These are phyloP conservation scores for Tachystola acroxantha DNA, from an alignment of 2,888 invertebrate species.

Conservation along the genomic window DNA sequence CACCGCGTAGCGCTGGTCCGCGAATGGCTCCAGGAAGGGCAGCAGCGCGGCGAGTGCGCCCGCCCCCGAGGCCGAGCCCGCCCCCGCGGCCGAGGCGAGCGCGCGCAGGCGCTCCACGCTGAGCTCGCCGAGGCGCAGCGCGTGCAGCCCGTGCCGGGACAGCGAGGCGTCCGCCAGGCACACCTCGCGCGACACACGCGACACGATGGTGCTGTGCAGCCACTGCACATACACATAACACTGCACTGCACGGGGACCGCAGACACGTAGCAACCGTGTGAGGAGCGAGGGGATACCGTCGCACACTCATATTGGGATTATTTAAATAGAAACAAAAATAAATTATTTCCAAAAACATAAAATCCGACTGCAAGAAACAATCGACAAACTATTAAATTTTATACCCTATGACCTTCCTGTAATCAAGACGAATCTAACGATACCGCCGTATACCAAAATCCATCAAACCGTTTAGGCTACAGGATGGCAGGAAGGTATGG, in stretches of 20 bases:
- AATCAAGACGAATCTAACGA: no score
- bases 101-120: slow-evolving; percentile 86
- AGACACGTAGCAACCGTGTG: not conserved
- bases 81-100: slow-evolving; percentile 12
- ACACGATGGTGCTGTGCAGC: slow-evolving; percentile 90
- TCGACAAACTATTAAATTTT: no score
- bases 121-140: slow-evolving; percentile 96
- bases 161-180: slow-evolving; percentile 84
- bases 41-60: slow-evolving; percentile 80
- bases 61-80: slow-evolving; percentile 14
- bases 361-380: no score
- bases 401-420: no score
- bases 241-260: not conserved
- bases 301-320: no score
- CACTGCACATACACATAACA: slow-evolving; percentile 79
- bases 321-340: no score
- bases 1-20: slow-evolving; percentile 92
- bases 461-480: no score
- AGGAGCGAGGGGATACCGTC: no score
- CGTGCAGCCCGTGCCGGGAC: slow-evolving; percentile 92
- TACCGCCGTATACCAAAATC: no score
- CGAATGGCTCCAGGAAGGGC: slow-evolving; percentile 88
- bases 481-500: no score
- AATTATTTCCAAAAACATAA: no score
- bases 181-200: slow-evolving; percentile 80